These are phyloP conservation scores for Petromus typicus DNA, from an alignment of 2,113 vertebrate genomes.

Conservation along the genomic window DNA sequence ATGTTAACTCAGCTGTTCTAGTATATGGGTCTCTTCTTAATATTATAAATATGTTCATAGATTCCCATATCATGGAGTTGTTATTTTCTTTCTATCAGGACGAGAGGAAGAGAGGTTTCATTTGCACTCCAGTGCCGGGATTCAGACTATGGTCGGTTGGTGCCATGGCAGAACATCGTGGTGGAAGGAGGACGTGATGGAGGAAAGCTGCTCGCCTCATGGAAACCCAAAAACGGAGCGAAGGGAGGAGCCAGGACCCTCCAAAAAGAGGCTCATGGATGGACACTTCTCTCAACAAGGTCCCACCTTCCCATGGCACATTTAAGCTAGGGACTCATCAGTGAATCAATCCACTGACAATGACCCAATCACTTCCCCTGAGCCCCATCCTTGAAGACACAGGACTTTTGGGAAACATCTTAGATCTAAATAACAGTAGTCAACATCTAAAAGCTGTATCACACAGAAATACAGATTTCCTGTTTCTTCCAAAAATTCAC, in stretches of 20 bases:
- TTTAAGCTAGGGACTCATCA: not conserved
- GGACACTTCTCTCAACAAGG: not conserved
- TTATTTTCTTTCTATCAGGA: not conserved
- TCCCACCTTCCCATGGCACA: not conserved
- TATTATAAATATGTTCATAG: not conserved
- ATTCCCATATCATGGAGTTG: not conserved
- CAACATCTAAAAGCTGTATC: conserved; percentile 2
- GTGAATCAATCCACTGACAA: not conserved
- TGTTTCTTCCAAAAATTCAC: not conserved
- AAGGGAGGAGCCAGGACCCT: not conserved
- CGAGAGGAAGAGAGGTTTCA: not conserved
- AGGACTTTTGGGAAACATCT: not conserved
- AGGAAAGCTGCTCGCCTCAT: not conserved
- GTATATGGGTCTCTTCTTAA: not conserved
- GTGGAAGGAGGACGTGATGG: not conserved
- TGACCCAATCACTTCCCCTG: not conserved
- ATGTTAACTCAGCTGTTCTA: not conserved
- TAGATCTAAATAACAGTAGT: not conserved
- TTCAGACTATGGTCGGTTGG: not conserved
- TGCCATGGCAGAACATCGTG: not conserved
- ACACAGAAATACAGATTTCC: not conserved
- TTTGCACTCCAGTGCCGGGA: not conserved
- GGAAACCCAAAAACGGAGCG: not conserved
- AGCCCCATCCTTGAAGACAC: not conserved
- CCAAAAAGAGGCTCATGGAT: not conserved